phyloP scores from a whole-genome alignment of 1,140 invertebrate species.

The Anoplophora glabripennis region DNA sequence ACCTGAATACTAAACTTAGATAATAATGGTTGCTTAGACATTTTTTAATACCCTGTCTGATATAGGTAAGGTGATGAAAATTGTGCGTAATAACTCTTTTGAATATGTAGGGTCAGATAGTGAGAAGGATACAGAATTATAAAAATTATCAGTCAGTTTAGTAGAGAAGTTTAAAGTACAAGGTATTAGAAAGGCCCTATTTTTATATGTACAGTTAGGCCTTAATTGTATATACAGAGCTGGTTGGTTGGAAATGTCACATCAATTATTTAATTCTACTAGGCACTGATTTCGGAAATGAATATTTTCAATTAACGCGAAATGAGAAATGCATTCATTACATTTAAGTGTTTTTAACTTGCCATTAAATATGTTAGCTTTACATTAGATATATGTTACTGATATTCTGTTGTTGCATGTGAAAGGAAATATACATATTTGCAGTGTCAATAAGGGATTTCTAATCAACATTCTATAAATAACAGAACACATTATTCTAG shows the following conservation, averaged over 20 bases:
- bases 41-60: not conserved
- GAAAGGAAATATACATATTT: no score
- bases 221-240: slow-evolving; percentile 3
- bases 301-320: no score
- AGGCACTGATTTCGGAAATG: no score
- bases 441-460: no score
- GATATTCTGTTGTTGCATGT: no score
- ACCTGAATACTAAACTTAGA: not conserved
- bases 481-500: no score
- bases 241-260: not conserved
- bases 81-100: not conserved
- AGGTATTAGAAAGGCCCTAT: not conserved
- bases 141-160: slow-evolving; percentile 3
- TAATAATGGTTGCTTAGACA: not conserved
- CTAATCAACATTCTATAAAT: no score
- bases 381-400: no score
- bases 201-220: slow-evolving; percentile 25
- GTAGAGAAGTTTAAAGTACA: not conserved
- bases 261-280: no score
- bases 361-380: no score
- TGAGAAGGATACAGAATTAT: not conserved
- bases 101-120: slow-evolving; percentile 2
- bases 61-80: not conserved
- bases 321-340: no score
- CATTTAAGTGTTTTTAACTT: no score